phyloP scores from a whole-genome alignment of 2,797 vertebrate species.

The Diplodus sargus region DNA sequence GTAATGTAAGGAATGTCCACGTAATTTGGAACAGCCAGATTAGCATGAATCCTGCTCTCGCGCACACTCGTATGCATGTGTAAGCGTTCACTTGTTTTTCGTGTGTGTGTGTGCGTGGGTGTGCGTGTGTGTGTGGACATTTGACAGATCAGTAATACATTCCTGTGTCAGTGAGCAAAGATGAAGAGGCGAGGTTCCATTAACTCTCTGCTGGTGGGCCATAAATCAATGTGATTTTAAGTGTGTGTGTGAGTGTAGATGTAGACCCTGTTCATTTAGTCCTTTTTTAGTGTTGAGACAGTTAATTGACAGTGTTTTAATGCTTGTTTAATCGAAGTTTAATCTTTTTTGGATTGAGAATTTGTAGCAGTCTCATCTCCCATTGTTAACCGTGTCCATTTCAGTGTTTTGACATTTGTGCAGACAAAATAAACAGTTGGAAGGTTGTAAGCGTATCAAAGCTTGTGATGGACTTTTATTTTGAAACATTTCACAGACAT shows the following conservation, averaged over 20 bases:
- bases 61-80: neutral
- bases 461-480: neutral
- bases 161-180: constrained; percentile 68
- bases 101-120: neutral
- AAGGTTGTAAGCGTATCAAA: neutral
- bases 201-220: constrained; percentile 73
- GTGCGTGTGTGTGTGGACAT: constrained; percentile 12
- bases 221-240: constrained; percentile 81
- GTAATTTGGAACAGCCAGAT: constrained; percentile 62
- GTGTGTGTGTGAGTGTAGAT: constrained; percentile 37
- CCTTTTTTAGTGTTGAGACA: neutral
- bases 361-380: neutral
- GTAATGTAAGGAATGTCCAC: constrained; percentile 64
- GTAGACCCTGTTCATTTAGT: constrained; percentile 18
- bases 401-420: neutral
- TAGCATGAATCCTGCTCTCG: constrained; percentile 62
- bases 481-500: neutral
- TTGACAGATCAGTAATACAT: constrained; percentile 66
- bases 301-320: neutral
- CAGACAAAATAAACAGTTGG: neutral
- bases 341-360: neutral
- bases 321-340: neutral
- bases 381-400: neutral
- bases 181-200: constrained; percentile 79
- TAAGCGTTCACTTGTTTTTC: constrained; percentile 10